These are phyloP conservation scores for Tenthredo amoena DNA, from an alignment of 2,888 invertebrate genomes.

Conservation along the genomic window DNA sequence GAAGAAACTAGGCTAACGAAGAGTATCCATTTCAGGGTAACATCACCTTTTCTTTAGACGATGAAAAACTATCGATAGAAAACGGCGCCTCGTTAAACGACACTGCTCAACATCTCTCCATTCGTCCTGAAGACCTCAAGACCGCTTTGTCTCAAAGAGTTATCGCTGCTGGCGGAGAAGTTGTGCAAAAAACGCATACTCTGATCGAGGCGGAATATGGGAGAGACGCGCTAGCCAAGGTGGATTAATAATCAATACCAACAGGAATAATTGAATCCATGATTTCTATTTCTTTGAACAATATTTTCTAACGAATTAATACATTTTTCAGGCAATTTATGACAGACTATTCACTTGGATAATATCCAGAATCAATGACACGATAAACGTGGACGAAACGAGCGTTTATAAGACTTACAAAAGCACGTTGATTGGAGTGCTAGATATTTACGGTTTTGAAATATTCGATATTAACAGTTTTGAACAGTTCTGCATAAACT, in stretches of 20 bases:
- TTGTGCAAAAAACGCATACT: constrained; percentile 94
- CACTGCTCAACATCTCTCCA: constrained; percentile 81
- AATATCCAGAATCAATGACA: constrained; percentile 94
- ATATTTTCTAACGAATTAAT: constrained; percentile 28
- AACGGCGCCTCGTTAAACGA: constrained; percentile 83
- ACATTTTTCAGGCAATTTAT: constrained; percentile 87
- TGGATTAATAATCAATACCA: neutral
- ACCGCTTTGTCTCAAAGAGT: constrained; percentile 91
- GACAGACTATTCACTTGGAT: constrained; percentile 97
- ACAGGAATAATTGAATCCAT: constrained; percentile 3
- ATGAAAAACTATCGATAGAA: constrained; percentile 82
- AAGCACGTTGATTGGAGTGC: constrained; percentile 93
- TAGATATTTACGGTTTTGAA: constrained; percentile 99
- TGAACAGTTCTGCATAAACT: constrained; percentile 99
- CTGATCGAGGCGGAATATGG: constrained; percentile 92
- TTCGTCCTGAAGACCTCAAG: constrained; percentile 83
- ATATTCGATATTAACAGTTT: constrained; percentile 98
- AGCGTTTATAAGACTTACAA: constrained; percentile 81
- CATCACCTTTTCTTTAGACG: constrained; percentile 80
- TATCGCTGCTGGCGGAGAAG: constrained; percentile 95
- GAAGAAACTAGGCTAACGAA: neutral
- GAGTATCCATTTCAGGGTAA: constrained; percentile 80
- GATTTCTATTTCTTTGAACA: constrained; percentile 44
- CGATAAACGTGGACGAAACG: constrained; percentile 88
- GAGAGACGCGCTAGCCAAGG: constrained; percentile 95